These are phyloP conservation scores for Aptenodytes forsteri DNA, from an alignment of 2,113 vertebrate species.

Conservation along the genomic window DNA sequence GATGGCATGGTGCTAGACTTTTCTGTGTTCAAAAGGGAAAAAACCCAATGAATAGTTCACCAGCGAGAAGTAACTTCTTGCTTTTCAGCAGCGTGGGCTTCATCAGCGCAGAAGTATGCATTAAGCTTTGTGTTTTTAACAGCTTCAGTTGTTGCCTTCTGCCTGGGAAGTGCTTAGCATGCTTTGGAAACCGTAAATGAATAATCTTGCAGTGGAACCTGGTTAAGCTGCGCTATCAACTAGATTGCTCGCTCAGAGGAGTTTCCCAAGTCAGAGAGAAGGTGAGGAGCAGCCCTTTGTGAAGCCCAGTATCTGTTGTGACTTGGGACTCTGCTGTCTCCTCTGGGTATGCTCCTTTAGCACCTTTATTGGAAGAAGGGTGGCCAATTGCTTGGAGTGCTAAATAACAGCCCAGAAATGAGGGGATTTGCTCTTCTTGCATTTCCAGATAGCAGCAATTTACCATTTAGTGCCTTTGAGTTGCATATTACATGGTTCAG, in stretches of 20 bases:
- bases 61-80: neutral
- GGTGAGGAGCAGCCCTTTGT: neutral
- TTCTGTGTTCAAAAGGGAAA: neutral
- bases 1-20: neutral
- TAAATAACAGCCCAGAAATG: neutral
- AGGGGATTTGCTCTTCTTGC: neutral
- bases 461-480: neutral
- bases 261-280: neutral
- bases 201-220: neutral
- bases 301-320: neutral
- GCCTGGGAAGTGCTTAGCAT: neutral
- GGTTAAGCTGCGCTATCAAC: rapidly evolving
- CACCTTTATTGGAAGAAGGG: no score
- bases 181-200: neutral
- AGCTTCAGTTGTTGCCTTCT: neutral
- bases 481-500: rapidly evolving
- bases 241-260: neutral
- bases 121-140: neutral
- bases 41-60: neutral
- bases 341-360: neutral
- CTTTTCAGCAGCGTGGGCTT: neutral
- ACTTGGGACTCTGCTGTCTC: neutral
- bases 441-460: neutral
- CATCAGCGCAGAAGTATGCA: neutral
- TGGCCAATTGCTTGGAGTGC: neutral